Conservation (phyloP, 2,888 invertebrate genomes). For the Leptura quadrifasciata region DNA sequence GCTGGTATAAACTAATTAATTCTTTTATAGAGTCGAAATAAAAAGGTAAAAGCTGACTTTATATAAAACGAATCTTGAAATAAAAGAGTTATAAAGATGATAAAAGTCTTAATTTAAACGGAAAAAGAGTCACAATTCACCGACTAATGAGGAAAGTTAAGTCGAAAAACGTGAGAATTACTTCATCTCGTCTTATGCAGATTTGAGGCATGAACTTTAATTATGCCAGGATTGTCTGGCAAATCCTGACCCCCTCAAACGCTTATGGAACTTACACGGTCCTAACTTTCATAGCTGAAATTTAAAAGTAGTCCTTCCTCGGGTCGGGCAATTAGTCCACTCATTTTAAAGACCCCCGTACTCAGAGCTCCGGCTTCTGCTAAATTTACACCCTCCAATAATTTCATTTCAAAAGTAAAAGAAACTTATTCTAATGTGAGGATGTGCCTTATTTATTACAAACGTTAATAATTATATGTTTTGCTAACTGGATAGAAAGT, state of each 20-base stretch:
- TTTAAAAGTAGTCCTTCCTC: constrained; percentile 36
- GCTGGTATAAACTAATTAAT: constrained; percentile 32
- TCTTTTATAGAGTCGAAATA: constrained; percentile 31
- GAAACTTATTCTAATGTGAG: background rate
- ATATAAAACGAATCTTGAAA: constrained; percentile 31
- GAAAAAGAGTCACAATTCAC: constrained; percentile 54
- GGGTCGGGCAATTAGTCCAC: constrained; percentile 40
- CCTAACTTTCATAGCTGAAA: constrained; percentile 37
- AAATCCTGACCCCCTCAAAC: constrained; percentile 40
- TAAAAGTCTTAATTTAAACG: constrained; percentile 56
- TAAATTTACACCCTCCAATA: constrained; percentile 15
- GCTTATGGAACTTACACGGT: constrained; percentile 17
- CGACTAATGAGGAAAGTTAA: constrained; percentile 60
- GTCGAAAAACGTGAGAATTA: constrained; percentile 59
- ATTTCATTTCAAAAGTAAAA: constrained; percentile 24
- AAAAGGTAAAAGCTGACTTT: constrained; percentile 27
- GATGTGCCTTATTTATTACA: background rate
- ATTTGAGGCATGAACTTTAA: constrained; percentile 59
- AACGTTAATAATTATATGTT: background rate
- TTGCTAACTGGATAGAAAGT: too few relatives aligned
- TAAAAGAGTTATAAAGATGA: constrained; percentile 37
- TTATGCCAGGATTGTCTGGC: constrained; percentile 53
- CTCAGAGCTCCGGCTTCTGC: constrained; percentile 15
- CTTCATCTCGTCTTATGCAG: constrained; percentile 58
- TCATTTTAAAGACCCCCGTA: constrained; percentile 18